Base-by-base conservation (phyloP, 2,888 invertebrate genomes). In the Orgyia antiqua region DNA sequence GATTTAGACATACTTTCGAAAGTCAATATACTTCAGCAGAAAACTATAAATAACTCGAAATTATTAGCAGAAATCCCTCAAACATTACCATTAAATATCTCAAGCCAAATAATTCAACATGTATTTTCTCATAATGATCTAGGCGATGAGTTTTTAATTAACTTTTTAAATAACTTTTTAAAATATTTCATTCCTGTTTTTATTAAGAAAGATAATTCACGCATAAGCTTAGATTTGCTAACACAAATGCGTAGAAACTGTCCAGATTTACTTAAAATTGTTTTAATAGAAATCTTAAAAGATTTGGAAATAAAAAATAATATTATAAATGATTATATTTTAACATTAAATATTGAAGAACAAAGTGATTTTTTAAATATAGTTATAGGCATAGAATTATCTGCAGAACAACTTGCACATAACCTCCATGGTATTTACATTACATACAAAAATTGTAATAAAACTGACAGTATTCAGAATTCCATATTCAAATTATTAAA, bases 361-460 rank as follows among this genome's bases (percentile, higher is more conserved):
- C 46, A 56, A 12, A 36, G 42, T 0, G 39, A 45, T 1, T 59
- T 76, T 1, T 10, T 80, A 1, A 39, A 45, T 8, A 39, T 19
- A 0, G n/a, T 80, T 0, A 35, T 47, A 1, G 34, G 45, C 0
- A 36, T 58, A 2, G 56, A 73, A 17, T 31, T 78, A 7, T 30
- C 55, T 0, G 3, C 39, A 0, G 49, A 67, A 21, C 45, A 61
- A 2, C 76, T 82, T 25, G 10, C 46, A 1, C 45, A 67, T 19
- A 67, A 78, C 27, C 13, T 80, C 2, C 51, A 62, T 10, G 44
- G 60, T 2, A 58, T 83, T n/a, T 50, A 51, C n/a, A 40, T 43
- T 12, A 55, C 64, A 0, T 84, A 80, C 29, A 74, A 68, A 46
- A 45, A 45, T n/a, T 58, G 67, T 36, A 45, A 42, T 0, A 75